Base-by-base conservation (phyloP, 2,797 vertebrate species). In the Crypturellus tataupa region DNA sequence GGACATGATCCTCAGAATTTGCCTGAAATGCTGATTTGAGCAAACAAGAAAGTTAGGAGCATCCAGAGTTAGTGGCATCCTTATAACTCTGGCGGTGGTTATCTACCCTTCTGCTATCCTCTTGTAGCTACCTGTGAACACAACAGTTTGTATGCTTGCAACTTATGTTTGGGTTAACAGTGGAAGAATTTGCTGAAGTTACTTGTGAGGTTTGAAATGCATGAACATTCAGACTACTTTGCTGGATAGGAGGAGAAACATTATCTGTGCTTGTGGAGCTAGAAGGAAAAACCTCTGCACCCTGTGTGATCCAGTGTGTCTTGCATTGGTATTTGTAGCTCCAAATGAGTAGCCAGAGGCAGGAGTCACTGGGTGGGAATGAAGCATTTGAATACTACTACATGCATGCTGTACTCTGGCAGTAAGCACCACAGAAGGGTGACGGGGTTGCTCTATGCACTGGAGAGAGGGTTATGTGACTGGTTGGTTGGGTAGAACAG, bases 111-210 rank as follows among this genome's bases (percentile, higher is more conserved):
- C 3, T 78, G 76, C 56, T 77, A 53, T 8, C 12, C 24, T 33
- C 25, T 65, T 49, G 73, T 19, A 60, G 37, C 81, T 89, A 77
- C 6, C 75, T 85, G 14, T 55, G 72, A 71, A 67, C 14, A 60
- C 5, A 10, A 80, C 89, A 53, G 49, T 69, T 83, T 4, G 63
- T 71, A 65, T 78, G 21, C 40, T 87, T 86, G 78, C 64, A 75
- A 67, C n/a, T 27, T 58, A 21, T 49, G 5, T 80, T 11, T 56
- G 24, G 20, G 42, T 71, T 87, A 77, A 47, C 51, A 69, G 25
- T 64, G 24, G 15, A 73, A 85, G 42, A 51, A 67, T 77, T 85
- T 87, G 16, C 53, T 68, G 65, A 44, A 82, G 1, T 47, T 77
- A 39, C 31, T 85, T 2, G 6, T 47, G n/a, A 64, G 42, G 73